phyloP scores from a whole-genome alignment of 2,888 invertebrate genomes.

The Drosophila trichaetosa region DNA sequence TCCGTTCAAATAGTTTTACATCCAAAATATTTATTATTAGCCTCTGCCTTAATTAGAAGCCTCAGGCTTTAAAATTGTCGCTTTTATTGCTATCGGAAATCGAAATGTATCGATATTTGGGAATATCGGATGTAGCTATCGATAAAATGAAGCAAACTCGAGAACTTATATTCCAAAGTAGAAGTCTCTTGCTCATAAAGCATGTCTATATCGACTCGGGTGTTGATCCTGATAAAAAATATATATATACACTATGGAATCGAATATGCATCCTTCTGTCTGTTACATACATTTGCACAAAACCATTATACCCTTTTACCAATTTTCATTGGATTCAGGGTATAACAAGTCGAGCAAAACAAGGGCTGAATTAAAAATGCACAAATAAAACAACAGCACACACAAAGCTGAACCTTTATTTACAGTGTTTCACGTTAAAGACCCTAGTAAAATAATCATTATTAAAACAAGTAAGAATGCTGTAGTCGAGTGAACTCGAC shows the following conservation, averaged over 20 bases:
- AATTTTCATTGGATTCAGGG: neutral
- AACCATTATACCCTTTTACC: neutral
- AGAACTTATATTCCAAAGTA: neutral
- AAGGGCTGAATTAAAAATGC: slow-evolving; percentile 10
- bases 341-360: slow-evolving; percentile 28
- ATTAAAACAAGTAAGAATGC: neutral
- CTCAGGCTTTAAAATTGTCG: neutral
- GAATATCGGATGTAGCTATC: neutral
- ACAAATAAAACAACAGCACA: neutral
- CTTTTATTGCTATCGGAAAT: neutral
- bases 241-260: slow-evolving; percentile 1
- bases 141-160: neutral
- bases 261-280: neutral
- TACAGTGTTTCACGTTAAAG: neutral
- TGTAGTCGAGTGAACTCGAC: too few relatives aligned
- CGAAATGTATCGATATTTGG: neutral
- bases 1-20: neutral
- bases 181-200: too few relatives aligned
- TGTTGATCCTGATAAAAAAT: too few relatives aligned
- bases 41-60: neutral
- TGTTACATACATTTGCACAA: neutral
- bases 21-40: too few relatives aligned
- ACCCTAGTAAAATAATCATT: neutral
- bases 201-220: too few relatives aligned
- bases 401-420: neutral